Evolutionary conservation across 1,140 invertebrate genomes (phyloP), one percentile per base, ranked within the genome.

Genomic region (Brevipalpus yothersi): DNA sequence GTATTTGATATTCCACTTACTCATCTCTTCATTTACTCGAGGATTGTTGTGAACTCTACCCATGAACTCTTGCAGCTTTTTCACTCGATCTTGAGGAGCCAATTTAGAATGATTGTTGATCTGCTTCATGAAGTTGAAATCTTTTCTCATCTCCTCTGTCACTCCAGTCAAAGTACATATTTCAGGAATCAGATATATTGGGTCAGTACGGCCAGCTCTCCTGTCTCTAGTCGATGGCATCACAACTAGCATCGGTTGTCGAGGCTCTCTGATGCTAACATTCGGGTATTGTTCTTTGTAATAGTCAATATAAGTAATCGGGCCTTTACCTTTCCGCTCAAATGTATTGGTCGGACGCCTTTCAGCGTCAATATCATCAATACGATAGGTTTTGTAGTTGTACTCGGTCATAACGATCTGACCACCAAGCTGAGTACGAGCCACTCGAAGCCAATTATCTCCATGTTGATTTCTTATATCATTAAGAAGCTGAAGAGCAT

Each of bases 81-180:
- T 47, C 13, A 62, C 61, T 39, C 65, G 53, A 5, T 40, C n/a
- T 10, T 4, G 19, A 13, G 65, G 65, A 53, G 58, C 53, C 4
- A 93, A 74, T 63, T 82, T 73, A 0, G 86, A 92, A 59, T 82
- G 77, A 0, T 69, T 68, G 0, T 80, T 78, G 4, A 94, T 75
- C 65, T 88, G 84, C 67, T 21, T 15, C 13, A 39, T 39, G 12
- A 60, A 40, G 11, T 53, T 49, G 41, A 43, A 68, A 15, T 45
- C 65, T 41, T 13, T 61, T 13, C 67, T 58, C 60, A 69, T 66
- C 2, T 59, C 60, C 0, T 69, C 67, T 53, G 64, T 67, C 0
- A 72, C 60, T 40, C 71, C 72, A 2, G 71, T 73, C 61, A 72
- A 66, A 17, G 55, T 58, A 49, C 70, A 72, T 0, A 72, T 53